Evolutionary conservation across 2,888 invertebrate genomes (phyloP), one percentile per base, ranked within the genome.

Genomic region (Apamea sordens): DNA sequence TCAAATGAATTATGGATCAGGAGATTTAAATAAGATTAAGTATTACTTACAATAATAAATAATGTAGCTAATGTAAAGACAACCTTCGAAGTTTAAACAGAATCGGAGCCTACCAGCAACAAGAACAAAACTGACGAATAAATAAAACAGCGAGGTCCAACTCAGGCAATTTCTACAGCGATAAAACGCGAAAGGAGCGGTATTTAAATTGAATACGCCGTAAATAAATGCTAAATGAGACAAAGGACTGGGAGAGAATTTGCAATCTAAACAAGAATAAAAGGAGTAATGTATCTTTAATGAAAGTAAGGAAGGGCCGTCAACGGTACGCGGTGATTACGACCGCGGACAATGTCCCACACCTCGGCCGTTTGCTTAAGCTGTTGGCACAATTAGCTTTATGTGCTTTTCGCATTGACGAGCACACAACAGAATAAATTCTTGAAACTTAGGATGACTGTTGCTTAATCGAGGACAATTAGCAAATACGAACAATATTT

Each of bases 211-310:
- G 95, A 95, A 95, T 94, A 94, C 94, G 93, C 94, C 95, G 95
- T 96, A 95, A 96, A 96, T 96, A 96, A 95, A 96, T 95, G 94
- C 93, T 95, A 95, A 96, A 95, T 95, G 95, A 96, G 95, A 96
- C 96, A 96, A 96, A 95, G 94, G 94, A 94, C 94, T 95, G 94
- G 90, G 93, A 93, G 94, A 94, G 92, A 94, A 94, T 95, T 94
- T 93, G 93, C 94, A 94, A 94, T 94, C 94, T 94, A 95, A 95
- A 95, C 94, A 95, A 93, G 94, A 94, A 94, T 94, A 95, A 95
- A 95, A 94, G 93, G 94, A 94, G 94, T 94, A 94, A 95, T 94
- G 94, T 95, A 93, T 95, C 93, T 94, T 94, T 95, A 95, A 95
- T 95, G 94, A 94, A 94, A 95, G 84, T 79, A 92, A 86, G 92